Evolutionary conservation across 53 echinoderm and acorn worm genomes (phyloP), one percentile per base, ranked within the genome.

Genomic region (Echinometra lucunter): DNA sequence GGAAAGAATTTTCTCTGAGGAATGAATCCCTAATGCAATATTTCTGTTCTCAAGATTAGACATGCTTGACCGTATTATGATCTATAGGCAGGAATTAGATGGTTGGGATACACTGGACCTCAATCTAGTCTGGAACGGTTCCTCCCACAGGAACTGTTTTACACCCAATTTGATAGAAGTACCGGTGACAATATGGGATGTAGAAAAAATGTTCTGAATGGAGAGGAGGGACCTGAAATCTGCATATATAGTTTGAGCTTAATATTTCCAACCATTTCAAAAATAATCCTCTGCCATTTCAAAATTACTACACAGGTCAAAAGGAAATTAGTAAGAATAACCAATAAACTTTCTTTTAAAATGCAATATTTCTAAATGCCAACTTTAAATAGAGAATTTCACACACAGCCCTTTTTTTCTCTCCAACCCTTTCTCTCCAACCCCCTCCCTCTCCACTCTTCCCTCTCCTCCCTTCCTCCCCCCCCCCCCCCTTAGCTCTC

Each of bases 111-210:
- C n/a, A 47, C 30, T 15, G 49, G 49, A 85, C 49, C 85, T 85
- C n/a, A n/a, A n/a, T n/a, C 49, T 16, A 40, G 85, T 85, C 85
- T 85, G 49, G 85, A 12, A 49, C 28, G 25, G 30, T 85, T 85
- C 85, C 85, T 85, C n/a, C 40, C 28, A 53, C 49, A 85, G 85
- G 85, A 85, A 85, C 85, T 85, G 49, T 45, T 15, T 49, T 85
- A 85, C 85, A 85, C 85, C 53, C 85, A 85, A 49, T 49, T 85
- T n/a, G 85, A 85, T 25, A 35, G 34, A 27, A 11, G 37, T 35
- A 37, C 74, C 37, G 16, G 30, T 30, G 69, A 6, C 35, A 74
- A 35, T 16, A 47, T n/a, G 27, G 49, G 49, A 49, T 10, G 9
- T 10, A 49, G 11, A 1, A 21, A 49, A 11, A 37, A 9, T 0